These are phyloP conservation scores for Scolopax bukidnonensis DNA, from an alignment of 2,797 vertebrate genomes.

Conservation along the genomic window DNA sequence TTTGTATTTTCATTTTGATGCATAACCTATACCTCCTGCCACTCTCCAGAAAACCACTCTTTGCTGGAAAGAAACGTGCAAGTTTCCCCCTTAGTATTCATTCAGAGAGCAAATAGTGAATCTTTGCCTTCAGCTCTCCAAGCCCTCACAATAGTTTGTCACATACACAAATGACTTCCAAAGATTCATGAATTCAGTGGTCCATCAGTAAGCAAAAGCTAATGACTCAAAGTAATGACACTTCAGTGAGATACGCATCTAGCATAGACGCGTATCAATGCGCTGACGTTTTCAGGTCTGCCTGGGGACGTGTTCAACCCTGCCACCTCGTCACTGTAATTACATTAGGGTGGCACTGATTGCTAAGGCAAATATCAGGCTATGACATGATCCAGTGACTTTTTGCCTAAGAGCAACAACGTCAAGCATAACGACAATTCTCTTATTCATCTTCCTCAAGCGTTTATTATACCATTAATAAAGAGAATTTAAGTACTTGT, in stretches of 20 bases:
- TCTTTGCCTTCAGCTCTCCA: not conserved
- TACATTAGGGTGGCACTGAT: not conserved
- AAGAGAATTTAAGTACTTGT: not conserved
- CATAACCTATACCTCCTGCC: fast-evolving
- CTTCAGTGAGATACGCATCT: not conserved
- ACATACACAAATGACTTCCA: not conserved
- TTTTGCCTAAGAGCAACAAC: not conserved
- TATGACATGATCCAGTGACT: not conserved
- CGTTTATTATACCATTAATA: not conserved
- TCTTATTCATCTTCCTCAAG: too few species aligned
- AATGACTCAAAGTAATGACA: not conserved
- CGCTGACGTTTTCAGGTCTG: not conserved
- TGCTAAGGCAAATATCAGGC: not conserved
- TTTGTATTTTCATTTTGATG: not conserved
- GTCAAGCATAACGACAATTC: not conserved
- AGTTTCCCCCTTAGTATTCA: fast-evolving
- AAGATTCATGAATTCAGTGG: not conserved
- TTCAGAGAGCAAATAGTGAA: not conserved
- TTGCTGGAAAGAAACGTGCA: not conserved
- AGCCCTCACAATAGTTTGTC: not conserved
- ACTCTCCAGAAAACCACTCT: not conserved
- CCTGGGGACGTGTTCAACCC: not conserved
- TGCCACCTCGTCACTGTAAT: not conserved
- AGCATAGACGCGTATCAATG: not conserved
- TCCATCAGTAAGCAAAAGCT: not conserved